Conservation (phyloP, 2,113 vertebrate genomes). For the Lathamus discolor region DNA sequence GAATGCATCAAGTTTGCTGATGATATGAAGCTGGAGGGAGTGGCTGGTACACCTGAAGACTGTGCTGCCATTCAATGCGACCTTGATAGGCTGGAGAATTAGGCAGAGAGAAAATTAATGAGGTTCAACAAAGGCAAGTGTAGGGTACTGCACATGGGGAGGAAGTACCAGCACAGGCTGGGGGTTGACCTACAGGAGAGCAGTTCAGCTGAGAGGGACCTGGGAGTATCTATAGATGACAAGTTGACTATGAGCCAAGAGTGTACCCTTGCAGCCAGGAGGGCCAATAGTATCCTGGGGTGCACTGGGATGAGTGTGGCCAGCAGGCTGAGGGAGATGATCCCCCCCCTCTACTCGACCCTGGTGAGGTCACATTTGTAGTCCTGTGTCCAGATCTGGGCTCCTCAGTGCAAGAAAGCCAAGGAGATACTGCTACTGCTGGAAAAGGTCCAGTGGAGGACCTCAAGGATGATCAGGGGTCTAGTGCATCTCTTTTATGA, state of each 20-base stretch:
- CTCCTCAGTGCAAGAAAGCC: neutral
- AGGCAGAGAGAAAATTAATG: neutral
- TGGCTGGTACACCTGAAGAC: neutral
- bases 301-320: neutral
- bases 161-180: neutral
- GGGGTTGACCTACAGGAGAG: neutral
- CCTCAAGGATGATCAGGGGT: neutral
- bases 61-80: neutral
- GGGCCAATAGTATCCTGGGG: neutral
- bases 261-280: neutral
- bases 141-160: neutral
- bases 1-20: neutral
- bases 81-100: neutral
- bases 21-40: neutral
- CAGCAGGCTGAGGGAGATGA: neutral
- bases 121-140: neutral
- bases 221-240: neutral
- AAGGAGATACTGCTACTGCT: neutral
- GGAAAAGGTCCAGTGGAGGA: neutral
- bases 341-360: neutral
- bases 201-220: neutral
- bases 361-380: neutral
- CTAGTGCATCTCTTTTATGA: neutral
- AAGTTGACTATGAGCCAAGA: neutral
- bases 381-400: neutral